These are phyloP conservation scores for Tetragnatha versicolor DNA, from an alignment of 1,140 invertebrate genomes.

Conservation along the genomic window DNA sequence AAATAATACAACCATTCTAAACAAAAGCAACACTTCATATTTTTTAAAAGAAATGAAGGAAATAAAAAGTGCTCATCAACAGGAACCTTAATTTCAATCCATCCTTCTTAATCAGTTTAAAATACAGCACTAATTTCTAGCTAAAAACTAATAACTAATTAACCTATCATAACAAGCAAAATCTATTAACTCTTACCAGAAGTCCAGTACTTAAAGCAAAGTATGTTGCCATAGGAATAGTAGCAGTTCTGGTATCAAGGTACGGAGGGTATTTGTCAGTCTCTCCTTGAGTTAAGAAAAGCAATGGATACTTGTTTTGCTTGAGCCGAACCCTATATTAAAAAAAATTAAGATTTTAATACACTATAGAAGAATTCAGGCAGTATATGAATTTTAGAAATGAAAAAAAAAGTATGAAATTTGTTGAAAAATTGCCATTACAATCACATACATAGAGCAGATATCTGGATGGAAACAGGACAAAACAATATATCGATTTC, in stretches of 20 bases:
- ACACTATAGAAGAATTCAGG: constrained; percentile 16
- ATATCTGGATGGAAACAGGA: constrained; percentile 96
- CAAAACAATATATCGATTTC: constrained; percentile 82
- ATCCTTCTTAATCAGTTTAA: too few relatives aligned
- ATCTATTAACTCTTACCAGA: constrained; percentile 65
- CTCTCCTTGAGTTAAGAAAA: constrained; percentile 89
- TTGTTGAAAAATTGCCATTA: neutral
- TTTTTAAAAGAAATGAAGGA: neutral
- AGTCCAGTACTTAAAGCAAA: constrained; percentile 81
- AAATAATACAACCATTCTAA: neutral
- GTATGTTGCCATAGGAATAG: constrained; percentile 80
- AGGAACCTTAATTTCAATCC: too few relatives aligned
- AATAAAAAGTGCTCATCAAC: too few relatives aligned
- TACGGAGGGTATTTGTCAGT: constrained; percentile 82
- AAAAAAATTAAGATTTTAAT: constrained; percentile 41
- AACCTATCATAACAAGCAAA: too few relatives aligned
- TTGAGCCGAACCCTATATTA: constrained; percentile 77
- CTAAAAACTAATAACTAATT: too few relatives aligned
- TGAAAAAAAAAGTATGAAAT: neutral
- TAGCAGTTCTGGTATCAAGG: constrained; percentile 71
- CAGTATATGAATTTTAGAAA: neutral
- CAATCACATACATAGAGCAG: constrained; percentile 77
- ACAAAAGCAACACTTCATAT: neutral
- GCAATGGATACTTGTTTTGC: constrained; percentile 93
- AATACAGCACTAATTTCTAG: too few relatives aligned